Conservation (phyloP, 2,113 vertebrate genomes). For the Chinchilla lanigera region DNA sequence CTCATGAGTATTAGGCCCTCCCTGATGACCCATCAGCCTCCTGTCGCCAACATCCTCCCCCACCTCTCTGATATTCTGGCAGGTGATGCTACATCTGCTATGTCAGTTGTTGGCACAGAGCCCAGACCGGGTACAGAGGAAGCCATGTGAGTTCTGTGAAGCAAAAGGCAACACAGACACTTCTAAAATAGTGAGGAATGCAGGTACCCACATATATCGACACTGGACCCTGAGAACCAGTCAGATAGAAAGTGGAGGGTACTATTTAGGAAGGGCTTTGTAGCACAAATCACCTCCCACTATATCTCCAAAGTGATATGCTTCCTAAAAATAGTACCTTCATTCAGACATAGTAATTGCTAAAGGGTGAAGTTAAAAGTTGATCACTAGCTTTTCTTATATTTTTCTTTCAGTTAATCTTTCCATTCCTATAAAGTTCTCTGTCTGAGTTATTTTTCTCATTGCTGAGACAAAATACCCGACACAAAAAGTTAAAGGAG, state of each 20-base stretch:
- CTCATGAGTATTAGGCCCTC: neutral
- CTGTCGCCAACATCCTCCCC: neutral
- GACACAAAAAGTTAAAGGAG: neutral
- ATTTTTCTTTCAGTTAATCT: neutral
- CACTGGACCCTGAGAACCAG: neutral
- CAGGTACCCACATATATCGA: neutral
- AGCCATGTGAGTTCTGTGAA: neutral
- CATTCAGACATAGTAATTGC: neutral
- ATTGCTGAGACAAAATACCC: neutral
- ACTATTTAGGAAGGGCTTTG: neutral
- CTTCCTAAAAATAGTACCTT: neutral
- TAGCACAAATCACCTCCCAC: neutral
- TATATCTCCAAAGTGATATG: neutral
- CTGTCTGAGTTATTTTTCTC: neutral
- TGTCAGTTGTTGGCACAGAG: neutral
- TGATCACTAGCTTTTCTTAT: neutral
- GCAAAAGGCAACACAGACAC: neutral
- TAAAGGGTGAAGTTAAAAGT: neutral
- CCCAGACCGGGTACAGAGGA: neutral
- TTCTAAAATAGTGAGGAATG: neutral
- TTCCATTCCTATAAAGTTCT: neutral
- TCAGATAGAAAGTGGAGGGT: neutral
- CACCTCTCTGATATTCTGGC: neutral
- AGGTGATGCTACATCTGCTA: neutral
- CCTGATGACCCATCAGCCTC: neutral